Evolutionary conservation across 2,113 vertebrate genomes (phyloP).

Genomic region (Terrapene triunguis): DNA sequence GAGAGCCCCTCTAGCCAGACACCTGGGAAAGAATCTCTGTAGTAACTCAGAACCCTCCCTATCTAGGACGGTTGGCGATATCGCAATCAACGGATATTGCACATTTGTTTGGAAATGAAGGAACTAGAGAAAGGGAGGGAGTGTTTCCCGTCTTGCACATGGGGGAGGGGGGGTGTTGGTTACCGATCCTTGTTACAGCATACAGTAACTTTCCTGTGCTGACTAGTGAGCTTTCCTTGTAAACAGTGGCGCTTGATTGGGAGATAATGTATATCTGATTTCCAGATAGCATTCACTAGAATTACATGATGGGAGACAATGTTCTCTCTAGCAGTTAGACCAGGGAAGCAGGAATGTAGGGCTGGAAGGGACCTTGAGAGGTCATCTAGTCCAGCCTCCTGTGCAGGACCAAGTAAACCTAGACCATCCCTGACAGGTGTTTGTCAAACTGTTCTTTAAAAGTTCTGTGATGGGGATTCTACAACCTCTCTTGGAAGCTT

Average conservation of each 20-base stretch:
- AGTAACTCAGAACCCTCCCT: not conserved
- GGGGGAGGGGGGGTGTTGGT: too few species aligned
- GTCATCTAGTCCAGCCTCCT: not conserved
- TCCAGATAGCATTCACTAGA: not conserved
- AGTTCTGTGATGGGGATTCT: not conserved
- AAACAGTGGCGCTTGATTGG: rapidly evolving
- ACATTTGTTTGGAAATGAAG: not conserved
- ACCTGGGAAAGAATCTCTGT: not conserved
- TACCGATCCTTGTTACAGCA: rapidly evolving
- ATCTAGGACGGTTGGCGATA: not conserved
- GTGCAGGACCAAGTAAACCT: not conserved
- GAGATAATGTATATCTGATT: rapidly evolving
- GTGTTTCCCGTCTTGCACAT: not conserved
- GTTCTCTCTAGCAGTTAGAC: not conserved
- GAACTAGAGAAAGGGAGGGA: not conserved
- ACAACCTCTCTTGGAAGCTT: not conserved
- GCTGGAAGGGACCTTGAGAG: not conserved
- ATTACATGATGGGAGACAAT: not conserved
- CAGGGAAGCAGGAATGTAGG: not conserved
- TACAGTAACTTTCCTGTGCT: not conserved
- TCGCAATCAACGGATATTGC: not conserved
- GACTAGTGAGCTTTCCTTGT: not conserved
- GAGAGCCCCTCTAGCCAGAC: not conserved
- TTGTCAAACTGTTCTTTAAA: not conserved
- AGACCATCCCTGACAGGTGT: not conserved